These are phyloP conservation scores for Bicyclus anynana DNA, from an alignment of 1,140 invertebrate genomes.

Conservation along the genomic window DNA sequence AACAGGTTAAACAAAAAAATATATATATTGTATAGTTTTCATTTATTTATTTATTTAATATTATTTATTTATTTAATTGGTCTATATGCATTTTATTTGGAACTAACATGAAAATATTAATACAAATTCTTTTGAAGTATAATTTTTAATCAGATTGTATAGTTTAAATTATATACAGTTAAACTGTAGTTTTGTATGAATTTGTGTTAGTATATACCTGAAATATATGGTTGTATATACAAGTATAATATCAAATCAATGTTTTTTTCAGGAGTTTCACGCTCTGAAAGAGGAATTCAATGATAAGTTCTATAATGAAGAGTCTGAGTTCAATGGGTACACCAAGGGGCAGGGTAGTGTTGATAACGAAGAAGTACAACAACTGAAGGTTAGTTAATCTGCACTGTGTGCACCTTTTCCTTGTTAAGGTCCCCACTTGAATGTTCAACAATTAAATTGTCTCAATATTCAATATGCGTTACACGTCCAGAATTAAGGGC, in stretches of 20 bases:
- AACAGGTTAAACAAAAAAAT: not conserved
- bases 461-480: no score
- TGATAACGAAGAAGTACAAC: constrained; percentile 41
- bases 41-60: no score
- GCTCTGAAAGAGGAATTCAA: constrained; percentile 64
- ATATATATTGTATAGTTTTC: no score
- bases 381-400: constrained; percentile 46
- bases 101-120: not conserved
- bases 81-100: not conserved
- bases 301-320: constrained; percentile 60
- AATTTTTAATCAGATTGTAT: not conserved
- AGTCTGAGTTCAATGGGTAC: constrained; percentile 47
- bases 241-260: not conserved
- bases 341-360: constrained; percentile 27
- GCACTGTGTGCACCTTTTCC: not conserved
- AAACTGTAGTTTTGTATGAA: not conserved
- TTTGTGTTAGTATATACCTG: not conserved
- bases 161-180: no score
- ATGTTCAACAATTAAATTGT: no score
- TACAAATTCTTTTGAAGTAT: not conserved
- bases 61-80: not conserved
- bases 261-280: constrained; percentile 62
- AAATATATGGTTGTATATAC: no score
- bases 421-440: not conserved
- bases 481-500: no score